phyloP scores from a whole-genome alignment of 1,140 invertebrate genomes.

The Bombus soroeensis region DNA sequence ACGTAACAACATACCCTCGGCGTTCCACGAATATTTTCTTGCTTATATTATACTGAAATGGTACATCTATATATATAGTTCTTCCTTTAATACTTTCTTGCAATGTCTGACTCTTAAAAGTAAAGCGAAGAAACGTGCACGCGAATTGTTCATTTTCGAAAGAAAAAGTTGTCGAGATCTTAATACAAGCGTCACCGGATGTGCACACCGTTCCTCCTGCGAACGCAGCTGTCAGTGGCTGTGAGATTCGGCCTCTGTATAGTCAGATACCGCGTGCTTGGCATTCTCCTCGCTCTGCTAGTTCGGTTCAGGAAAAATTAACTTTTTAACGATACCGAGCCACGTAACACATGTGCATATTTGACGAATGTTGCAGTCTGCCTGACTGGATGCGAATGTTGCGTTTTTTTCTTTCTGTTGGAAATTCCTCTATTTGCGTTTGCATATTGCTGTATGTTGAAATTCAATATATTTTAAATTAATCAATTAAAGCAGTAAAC shows the following conservation, averaged over 20 bases:
- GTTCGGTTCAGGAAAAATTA: slow-evolving; percentile 19
- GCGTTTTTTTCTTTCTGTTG: not conserved
- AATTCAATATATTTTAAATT: no score
- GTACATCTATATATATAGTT: not conserved
- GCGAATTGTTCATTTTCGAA: not conserved
- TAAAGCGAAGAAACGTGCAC: not conserved
- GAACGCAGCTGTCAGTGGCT: slow-evolving; percentile 34
- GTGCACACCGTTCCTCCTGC: slow-evolving; percentile 10
- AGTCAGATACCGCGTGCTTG: not conserved
- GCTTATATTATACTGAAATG: not conserved
- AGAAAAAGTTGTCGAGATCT: slow-evolving; percentile 15
- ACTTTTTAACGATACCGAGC: slow-evolving; percentile 21
- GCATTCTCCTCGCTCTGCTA: slow-evolving; percentile 14
- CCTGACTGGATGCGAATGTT: not conserved
- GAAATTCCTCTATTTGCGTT: no score
- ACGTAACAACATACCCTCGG: no score
- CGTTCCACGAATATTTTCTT: no score
- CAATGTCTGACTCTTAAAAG: not conserved
- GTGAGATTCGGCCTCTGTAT: slow-evolving; percentile 8
- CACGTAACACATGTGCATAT: not conserved
- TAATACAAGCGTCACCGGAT: slow-evolving; percentile 29
- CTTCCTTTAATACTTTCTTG: not conserved
- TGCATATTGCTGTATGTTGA: no score
- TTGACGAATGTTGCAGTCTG: not conserved
- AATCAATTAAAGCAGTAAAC: no score